phyloP scores from a whole-genome alignment of 2,888 invertebrate species.

The Ferdinandea cuprea region DNA sequence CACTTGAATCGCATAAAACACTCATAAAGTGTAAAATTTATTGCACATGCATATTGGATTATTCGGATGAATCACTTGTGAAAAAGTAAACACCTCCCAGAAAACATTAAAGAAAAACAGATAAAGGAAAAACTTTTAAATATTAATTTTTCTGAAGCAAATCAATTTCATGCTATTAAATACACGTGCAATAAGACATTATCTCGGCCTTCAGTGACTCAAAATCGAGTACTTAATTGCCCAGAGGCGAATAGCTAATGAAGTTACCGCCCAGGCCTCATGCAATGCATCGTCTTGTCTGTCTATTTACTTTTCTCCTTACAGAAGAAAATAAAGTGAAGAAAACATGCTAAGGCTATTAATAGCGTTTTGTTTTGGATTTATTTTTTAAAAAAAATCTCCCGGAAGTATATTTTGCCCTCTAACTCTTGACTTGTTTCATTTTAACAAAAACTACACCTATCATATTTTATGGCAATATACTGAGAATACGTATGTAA shows the following conservation, averaged over 20 bases:
- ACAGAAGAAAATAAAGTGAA: background rate
- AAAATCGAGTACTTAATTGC: background rate
- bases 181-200: conserved; percentile 36
- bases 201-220: conserved; percentile 41
- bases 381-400: conserved; percentile 11
- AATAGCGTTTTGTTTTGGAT: conserved; percentile 20
- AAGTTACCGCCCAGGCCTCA: conserved; percentile 26
- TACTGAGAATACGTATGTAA: background rate
- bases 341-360: conserved; percentile 24
- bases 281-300: conserved; percentile 15
- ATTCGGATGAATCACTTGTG: background rate
- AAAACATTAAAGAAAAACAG: conserved; percentile 6
- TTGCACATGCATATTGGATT: background rate
- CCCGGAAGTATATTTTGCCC: conserved; percentile 23
- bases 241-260: conserved; percentile 20
- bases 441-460: conserved; percentile 3
- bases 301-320: background rate
- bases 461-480: background rate
- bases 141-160: conserved; percentile 7
- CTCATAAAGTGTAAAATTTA: background rate
- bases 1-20: background rate
- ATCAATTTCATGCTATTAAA: conserved; percentile 29
- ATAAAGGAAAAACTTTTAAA: background rate
- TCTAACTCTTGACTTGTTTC: background rate
- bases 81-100: background rate